Base-by-base conservation (phyloP, 2,888 invertebrate species). In the Neuroscelio doddi region DNA sequence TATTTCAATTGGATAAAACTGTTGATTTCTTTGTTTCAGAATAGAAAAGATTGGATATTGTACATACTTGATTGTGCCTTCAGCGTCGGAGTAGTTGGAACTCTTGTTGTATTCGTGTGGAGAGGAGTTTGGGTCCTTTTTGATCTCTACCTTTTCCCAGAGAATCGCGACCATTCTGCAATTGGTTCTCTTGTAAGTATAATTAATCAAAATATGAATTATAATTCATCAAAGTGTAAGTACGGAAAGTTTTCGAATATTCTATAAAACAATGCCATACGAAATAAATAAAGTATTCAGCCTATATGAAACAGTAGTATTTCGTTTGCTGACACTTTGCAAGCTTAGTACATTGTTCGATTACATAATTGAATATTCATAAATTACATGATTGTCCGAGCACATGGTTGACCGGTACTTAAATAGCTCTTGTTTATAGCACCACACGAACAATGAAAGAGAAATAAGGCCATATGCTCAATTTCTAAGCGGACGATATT, bases 21-120 rank as follows among this genome's bases (percentile, higher is more conserved):
- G 5, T 21, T 3, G 5, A 29, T 64, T 70, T 46, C 24, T 49
- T 52, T 72, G 64, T 88, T 88, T 76, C 87, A 93, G 93, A 91
- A 90, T 78, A 89, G 89, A 74, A 87, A 88, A 79, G 91, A 93
- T 81, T 86, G 85, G 79, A 89, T 90, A 62, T 86, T 93, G 58
- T 94, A 93, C 85, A 87, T 94, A 66, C 85, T 94, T 82, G 95
- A 96, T 87, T 93, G 94, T 81, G 86, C 93, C 61, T 94, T 95
- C 86, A 94, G 95, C 7, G 93, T 95, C 68, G 88, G 92, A 17
- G 90, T 95, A 56, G 91, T 95, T 70, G 94, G 95, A 0, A 92
- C 92, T 0, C 87, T 95, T 67, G 94, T 95, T 44, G 94, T 95
- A 1, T 92, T 94, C 82, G 94, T 94, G 41, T 96, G 96, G 96